Evolutionary conservation across 2,113 vertebrate species (phyloP).

Genomic region (Eulemur rufifrons): DNA sequence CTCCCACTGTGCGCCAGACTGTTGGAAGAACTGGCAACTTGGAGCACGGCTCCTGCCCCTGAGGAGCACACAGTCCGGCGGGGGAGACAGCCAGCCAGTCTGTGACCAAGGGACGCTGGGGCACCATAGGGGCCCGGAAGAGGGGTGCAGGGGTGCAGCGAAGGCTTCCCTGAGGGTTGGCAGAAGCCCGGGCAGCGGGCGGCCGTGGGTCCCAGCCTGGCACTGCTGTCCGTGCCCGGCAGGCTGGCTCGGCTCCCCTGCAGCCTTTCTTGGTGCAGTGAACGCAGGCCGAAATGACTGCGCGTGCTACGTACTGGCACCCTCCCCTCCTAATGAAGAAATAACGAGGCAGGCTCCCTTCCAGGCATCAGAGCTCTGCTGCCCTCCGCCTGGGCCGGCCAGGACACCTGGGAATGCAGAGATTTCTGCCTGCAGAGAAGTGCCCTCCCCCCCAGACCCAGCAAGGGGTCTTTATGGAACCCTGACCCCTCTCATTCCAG

Average conservation of each 20-base stretch:
- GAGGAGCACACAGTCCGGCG: neutral
- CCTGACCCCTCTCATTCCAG: neutral
- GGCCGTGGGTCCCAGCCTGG: neutral
- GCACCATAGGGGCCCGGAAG: neutral
- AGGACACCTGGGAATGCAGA: neutral
- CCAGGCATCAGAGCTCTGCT: neutral
- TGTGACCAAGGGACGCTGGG: neutral
- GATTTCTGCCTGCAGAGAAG: neutral
- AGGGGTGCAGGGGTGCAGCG: neutral
- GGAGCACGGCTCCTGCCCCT: neutral
- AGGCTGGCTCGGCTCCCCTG: neutral
- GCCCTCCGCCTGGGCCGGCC: neutral
- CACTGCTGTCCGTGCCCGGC: neutral
- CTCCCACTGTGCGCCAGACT: neutral
- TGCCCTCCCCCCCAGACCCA: neutral
- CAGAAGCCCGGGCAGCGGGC: neutral
- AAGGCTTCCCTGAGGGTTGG: neutral
- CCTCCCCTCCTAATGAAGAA: conserved; percentile 65
- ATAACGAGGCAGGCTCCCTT: conserved; percentile 62
- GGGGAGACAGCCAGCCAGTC: neutral
- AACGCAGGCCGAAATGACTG: conserved; percentile 37
- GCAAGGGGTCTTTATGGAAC: neutral
- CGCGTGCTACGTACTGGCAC: neutral
- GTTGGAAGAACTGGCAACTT: neutral
- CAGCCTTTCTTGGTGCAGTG: neutral